phyloP scores from a whole-genome alignment of 2,113 vertebrate species.

The Protobothrops flavoviridis region DNA sequence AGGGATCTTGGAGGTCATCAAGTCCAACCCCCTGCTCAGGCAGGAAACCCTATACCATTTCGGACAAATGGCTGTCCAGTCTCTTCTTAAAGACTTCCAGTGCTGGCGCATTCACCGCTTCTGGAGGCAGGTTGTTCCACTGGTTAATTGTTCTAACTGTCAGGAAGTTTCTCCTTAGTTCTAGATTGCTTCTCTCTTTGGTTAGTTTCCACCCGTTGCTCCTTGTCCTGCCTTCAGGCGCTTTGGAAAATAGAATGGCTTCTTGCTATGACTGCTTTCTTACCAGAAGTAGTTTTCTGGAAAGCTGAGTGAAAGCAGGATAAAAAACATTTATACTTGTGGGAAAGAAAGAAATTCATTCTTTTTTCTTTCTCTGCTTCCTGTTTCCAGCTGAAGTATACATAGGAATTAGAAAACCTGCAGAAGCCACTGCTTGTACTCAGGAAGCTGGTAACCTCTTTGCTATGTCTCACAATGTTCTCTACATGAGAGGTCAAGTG shows the following conservation, averaged over 20 bases:
- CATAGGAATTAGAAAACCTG: slow-evolving; percentile 92
- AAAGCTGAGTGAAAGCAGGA: neutral
- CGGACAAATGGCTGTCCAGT: no score
- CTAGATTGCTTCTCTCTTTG: no score
- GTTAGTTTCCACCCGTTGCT: no score
- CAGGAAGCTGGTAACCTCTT: slow-evolving; percentile 97
- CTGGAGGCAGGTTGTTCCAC: no score
- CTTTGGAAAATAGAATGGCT: neutral
- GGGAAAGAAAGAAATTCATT: slow-evolving; percentile 11
- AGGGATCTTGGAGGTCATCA: no score
- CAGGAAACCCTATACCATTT: no score
- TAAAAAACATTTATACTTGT: neutral
- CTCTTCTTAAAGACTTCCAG: no score
- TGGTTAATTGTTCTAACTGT: no score
- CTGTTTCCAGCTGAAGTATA: slow-evolving; percentile 89
- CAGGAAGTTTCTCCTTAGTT: no score
- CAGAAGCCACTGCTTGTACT: slow-evolving; percentile 93
- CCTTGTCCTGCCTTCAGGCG: no score
- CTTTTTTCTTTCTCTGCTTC: slow-evolving; percentile 15
- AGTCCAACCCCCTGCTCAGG: no score
- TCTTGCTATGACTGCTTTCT: neutral
- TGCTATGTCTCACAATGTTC: slow-evolving; percentile 93
- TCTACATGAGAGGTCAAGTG: slow-evolving; percentile 95
- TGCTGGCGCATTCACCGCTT: no score
- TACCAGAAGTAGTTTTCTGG: neutral